Evolutionary conservation across 1,140 invertebrate genomes (phyloP), one percentile per base, ranked within the genome.

Genomic region (Drosophila teissieri): DNA sequence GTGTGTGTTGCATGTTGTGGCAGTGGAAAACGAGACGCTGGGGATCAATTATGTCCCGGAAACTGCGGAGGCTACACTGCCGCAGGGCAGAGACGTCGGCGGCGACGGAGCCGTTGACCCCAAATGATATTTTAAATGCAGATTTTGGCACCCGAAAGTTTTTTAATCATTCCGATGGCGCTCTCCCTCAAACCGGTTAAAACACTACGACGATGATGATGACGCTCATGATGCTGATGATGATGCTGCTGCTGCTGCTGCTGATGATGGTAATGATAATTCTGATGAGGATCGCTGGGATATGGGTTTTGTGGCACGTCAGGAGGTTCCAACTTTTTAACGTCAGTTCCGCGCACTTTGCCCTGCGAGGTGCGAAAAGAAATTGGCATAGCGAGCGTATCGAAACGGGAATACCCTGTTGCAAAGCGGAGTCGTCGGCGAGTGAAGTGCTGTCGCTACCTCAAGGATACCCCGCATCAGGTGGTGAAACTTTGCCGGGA

Each of bases 31-130:
- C 57, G 84, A 80, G 84, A 69, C 84, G 73, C 88, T 80, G 80
- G 84, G 84, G 84, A 88, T 88, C 84, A 89, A 88, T 88, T 88
- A 85, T 84, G 84, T 80, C 75, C 15, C 57, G 70, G 62, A n/a
- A 42, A 15, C 45, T 27, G 31, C 61, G 22, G 46, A 4, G 34
- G 34, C 37, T 4, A 11, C 62, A 64, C 34, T 39, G 82, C 82
- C 83, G 62, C 65, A 58, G 53, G 83, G 44, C 40, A 84, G 65
- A 79, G 72, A 80, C 76, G 48, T 63, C 77, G 78, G 27, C 37
- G 27, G 14, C 54, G 27, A 10, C 54, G 22, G 56, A 78, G 74
- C 73, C 83, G 36, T 74, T 86, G 81, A 85, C 51, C 42, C 52
- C 52, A 39, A 60, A 70, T 65, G 12, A 65, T 60, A 58, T 56